These are phyloP conservation scores for Drosophila pruinosa DNA, from an alignment of 1,140 invertebrate genomes.

Conservation along the genomic window DNA sequence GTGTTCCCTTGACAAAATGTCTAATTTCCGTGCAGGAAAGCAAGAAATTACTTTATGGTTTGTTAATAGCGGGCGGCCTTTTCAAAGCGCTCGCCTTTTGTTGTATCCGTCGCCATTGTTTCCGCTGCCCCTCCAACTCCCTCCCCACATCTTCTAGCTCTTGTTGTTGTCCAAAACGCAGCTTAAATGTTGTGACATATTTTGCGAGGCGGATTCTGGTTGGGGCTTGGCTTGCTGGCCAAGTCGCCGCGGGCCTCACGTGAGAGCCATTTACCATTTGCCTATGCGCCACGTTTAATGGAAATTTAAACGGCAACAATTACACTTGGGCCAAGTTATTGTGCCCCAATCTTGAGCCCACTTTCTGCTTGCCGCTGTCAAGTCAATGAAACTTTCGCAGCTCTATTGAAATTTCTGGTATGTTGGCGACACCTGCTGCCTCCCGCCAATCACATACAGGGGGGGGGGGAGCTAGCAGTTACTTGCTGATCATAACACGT, in stretches of 20 bases:
- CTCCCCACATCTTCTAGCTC: not conserved
- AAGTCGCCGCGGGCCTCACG: constrained; percentile 7
- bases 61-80: constrained; percentile 76
- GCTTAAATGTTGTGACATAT: constrained; percentile 78
- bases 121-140: not conserved
- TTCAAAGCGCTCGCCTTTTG: constrained; percentile 46
- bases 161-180: constrained; percentile 45
- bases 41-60: constrained; percentile 81
- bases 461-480: not conserved
- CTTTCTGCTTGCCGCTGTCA: constrained; percentile 47
- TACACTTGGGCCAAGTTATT: constrained; percentile 51
- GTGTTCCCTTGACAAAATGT: constrained; percentile 81
- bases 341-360: not conserved
- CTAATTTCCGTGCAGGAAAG: constrained; percentile 82
- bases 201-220: constrained; percentile 33
- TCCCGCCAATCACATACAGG: not conserved
- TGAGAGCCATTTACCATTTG: constrained; percentile 49
- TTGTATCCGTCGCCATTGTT: constrained; percentile 40
- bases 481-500: constrained; percentile 33
- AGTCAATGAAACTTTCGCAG: constrained; percentile 72
- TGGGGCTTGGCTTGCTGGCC: constrained; percentile 7
- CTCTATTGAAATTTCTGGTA: constrained; percentile 67
- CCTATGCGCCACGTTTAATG: constrained; percentile 64
- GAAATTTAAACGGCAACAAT: constrained; percentile 80
- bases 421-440: constrained; percentile 59